Evolutionary conservation across 2,113 vertebrate species (phyloP), one percentile per base, ranked within the genome.

Genomic region (Eublepharis macularius): DNA sequence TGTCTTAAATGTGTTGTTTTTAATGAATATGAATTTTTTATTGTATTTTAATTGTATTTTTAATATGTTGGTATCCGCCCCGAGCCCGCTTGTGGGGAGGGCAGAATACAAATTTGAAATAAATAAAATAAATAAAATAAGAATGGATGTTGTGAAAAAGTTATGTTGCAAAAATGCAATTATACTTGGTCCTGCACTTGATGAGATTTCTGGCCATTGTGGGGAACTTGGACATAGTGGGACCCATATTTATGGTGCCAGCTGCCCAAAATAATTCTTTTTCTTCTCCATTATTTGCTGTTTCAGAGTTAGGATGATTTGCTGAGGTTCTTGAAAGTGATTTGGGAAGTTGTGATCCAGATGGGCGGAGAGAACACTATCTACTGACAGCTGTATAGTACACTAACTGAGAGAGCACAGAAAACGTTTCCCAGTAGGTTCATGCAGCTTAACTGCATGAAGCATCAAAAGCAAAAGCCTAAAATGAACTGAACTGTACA

Each of bases 401-500:
- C 72, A 81, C 41, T 73, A 63, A 47, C 39, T 75, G 34, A 45
- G 69, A 6, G 74, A 1, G 21, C 69, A 24, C 12, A 73, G 57
- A 76, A 1, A 84, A 19, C 32, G 66, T 76, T 69, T 14, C 84
- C 83, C 29, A 24, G 12, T 66, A 2, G 4, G 0, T 54, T 87
- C 16, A 11, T 85, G 51, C 86, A 76, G 10, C 81, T 88, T 51
- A 86, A 80, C 34, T 43, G 85, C 76, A 4, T 8, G 1, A 87
- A 79, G 9, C 66, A 57, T 21, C 72, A 86, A 75, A 81, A 75
- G 24, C 11, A 73, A 34, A 89, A 85, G 1, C 72, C 3, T 77
- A 43, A 90, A 80, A 82, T 54, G 74, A 91, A 87, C 21, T 88
- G 65, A 86, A 7, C 84, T 69, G 34, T 79, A 65, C 65, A n/a